Evolutionary conservation across 2,888 invertebrate species (phyloP).

Genomic region (Agrilus mali): DNA sequence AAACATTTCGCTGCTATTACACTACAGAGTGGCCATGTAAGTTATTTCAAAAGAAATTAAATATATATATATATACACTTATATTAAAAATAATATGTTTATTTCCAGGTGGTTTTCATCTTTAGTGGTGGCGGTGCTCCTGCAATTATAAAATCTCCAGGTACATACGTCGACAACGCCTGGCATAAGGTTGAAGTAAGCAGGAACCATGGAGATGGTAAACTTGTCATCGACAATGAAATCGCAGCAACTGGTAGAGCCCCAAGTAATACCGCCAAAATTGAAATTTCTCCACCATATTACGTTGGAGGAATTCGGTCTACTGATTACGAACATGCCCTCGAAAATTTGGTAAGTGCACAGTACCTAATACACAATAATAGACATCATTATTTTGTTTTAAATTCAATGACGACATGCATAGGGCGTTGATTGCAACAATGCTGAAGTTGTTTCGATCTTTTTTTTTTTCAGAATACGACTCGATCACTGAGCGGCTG

Average conservation of each 20-base stretch:
- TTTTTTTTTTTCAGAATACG: constrained; percentile 15
- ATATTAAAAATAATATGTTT: constrained; percentile 1
- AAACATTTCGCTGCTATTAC: constrained; percentile 63
- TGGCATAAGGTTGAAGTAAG: constrained; percentile 70
- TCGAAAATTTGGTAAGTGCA: constrained; percentile 22
- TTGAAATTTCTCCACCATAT: constrained; percentile 56
- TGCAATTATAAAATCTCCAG: constrained; percentile 39
- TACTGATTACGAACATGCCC: constrained; percentile 33
- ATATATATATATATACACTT: not conserved
- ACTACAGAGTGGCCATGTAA: constrained; percentile 60
- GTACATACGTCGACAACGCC: constrained; percentile 53
- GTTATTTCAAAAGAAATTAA: constrained; percentile 10
- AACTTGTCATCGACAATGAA: constrained; percentile 52
- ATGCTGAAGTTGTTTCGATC: no score
- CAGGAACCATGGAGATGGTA: constrained; percentile 49
- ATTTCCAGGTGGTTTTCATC: constrained; percentile 47
- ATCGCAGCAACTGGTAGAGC: constrained; percentile 24
- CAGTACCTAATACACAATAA: not conserved
- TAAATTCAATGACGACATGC: no score
- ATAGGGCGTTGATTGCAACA: no score
- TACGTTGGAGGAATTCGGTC: constrained; percentile 71
- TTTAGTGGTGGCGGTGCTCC: constrained; percentile 58
- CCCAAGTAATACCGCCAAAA: constrained; percentile 22
- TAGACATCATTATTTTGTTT: no score
- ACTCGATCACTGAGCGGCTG: constrained; percentile 74